Evolutionary conservation across 2,113 vertebrate genomes (phyloP).

Genomic region (Atractosteus spatula): DNA sequence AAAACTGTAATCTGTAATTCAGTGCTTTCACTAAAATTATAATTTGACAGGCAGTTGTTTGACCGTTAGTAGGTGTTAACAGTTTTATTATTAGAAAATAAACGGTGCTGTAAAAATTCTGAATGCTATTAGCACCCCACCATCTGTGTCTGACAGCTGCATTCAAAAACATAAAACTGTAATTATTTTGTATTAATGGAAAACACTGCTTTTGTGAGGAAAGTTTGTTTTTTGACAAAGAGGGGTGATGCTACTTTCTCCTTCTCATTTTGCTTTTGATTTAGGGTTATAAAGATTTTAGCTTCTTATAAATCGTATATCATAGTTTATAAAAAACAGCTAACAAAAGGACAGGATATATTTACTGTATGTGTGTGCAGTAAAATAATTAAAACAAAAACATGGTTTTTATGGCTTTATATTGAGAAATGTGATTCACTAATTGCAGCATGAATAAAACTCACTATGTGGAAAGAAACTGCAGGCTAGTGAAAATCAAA

Average conservation of each 20-base stretch:
- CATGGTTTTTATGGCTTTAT: no score
- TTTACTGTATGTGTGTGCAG: no score
- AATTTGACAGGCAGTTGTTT: slow-evolving; percentile 54
- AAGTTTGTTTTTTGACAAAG: no score
- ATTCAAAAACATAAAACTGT: slow-evolving; percentile 44
- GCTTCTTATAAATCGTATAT: neutral
- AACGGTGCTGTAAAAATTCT: slow-evolving; percentile 58
- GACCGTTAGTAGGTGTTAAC: slow-evolving; percentile 64
- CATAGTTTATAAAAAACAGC: no score
- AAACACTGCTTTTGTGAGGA: neutral
- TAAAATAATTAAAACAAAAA: no score
- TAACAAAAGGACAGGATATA: no score
- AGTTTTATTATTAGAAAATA: slow-evolving; percentile 73
- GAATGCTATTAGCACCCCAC: slow-evolving; percentile 63
- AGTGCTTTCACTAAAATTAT: slow-evolving; percentile 49
- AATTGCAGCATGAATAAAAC: neutral
- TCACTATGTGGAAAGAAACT: neutral
- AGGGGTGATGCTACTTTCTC: no score
- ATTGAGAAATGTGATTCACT: neutral
- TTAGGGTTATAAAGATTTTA: neutral
- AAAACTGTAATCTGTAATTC: slow-evolving; percentile 25
- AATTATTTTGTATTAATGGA: slow-evolving; percentile 14
- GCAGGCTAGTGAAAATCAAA: neutral
- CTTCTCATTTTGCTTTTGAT: neutral
- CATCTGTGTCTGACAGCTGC: slow-evolving; percentile 65